Percentiles rank a stretch among this genome's conserved stretches.
Evolutionary conservation across 1,140 invertebrate genomes (phyloP).

Genomic region (Dendroctonus ponderosae): DNA sequence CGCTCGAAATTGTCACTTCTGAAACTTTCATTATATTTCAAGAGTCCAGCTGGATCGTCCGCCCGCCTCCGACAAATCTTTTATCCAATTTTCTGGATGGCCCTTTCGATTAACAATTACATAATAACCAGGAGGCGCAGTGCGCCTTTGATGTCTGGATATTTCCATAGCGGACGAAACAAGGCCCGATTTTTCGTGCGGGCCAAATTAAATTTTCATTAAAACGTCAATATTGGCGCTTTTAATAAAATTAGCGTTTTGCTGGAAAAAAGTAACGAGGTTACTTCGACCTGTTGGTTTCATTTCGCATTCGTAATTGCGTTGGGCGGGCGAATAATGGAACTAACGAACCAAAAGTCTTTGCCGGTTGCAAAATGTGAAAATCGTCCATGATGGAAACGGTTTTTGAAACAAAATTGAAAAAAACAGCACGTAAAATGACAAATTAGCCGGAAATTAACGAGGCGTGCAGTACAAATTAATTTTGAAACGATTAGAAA

Average conservation of each 20-base stretch:
- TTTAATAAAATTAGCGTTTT: slow-evolving; percentile 22
- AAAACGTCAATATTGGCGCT: slow-evolving; percentile 18
- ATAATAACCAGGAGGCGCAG: slow-evolving; percentile 7
- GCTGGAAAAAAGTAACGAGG: slow-evolving; percentile 8
- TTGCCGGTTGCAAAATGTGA: no score
- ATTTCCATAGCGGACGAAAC: slow-evolving; percentile 11
- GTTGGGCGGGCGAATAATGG: slow-evolving; percentile 7
- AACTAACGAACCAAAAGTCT: slow-evolving; percentile 5
- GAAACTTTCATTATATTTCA: slow-evolving; percentile 21
- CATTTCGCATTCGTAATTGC: slow-evolving; percentile 15
- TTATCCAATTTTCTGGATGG: slow-evolving; percentile 22
- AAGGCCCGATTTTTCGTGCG: slow-evolving; percentile 17
- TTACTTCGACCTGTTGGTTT: slow-evolving; percentile 18
- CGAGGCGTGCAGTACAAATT: no score
- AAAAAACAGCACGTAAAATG: no score
- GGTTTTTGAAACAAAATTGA: neutral
- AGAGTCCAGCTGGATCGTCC: neutral
- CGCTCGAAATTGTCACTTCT: slow-evolving; percentile 19
- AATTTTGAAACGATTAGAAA: no score
- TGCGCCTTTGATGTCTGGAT: slow-evolving; percentile 13
- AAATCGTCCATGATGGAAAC: neutral
- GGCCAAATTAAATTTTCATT: slow-evolving; percentile 22
- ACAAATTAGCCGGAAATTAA: no score
- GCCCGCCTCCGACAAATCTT: slow-evolving; percentile 17
- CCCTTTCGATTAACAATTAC: slow-evolving; percentile 20